Evolutionary conservation across 2,888 invertebrate genomes (phyloP).

Genomic region (Hipparchia sbordonii): DNA sequence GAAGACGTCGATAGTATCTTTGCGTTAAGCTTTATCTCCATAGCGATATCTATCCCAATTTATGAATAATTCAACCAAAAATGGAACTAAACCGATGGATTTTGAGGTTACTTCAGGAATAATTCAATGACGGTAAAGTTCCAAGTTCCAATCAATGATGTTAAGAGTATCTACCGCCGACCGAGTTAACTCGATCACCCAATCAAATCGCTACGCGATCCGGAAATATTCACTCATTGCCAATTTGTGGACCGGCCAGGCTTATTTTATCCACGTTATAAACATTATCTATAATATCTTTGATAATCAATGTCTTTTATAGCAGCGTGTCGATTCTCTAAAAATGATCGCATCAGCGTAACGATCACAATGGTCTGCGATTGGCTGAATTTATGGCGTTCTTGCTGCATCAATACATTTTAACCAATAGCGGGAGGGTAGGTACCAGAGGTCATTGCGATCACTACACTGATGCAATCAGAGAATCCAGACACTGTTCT

Average conservation of each 20-base stretch:
- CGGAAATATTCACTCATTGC: conserved; percentile 27
- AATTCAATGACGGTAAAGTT: conserved; percentile 46
- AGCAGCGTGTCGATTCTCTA: too few relatives aligned
- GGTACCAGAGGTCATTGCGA: too few relatives aligned
- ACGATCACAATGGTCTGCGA: too few relatives aligned
- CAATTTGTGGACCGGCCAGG: conserved; percentile 17
- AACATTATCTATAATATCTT: background rate
- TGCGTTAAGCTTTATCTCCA: background rate
- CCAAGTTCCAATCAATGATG: conserved; percentile 49
- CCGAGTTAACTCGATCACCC: conserved; percentile 26
- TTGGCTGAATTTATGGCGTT: too few relatives aligned
- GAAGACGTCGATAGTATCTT: background rate
- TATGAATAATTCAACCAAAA: background rate
- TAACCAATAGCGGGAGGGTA: too few relatives aligned
- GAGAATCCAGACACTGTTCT: too few relatives aligned
- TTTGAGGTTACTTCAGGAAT: conserved; percentile 39
- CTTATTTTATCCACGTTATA: background rate
- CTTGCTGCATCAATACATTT: too few relatives aligned
- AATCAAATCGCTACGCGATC: conserved; percentile 30
- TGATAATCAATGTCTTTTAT: background rate
- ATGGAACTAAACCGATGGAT: background rate
- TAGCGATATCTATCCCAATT: background rate
- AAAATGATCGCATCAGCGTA: too few relatives aligned
- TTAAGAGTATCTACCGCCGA: conserved; percentile 39
- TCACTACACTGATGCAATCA: too few relatives aligned